Evolutionary conservation across 2,113 vertebrate genomes (phyloP).

Genomic region (Osmerus mordax): DNA sequence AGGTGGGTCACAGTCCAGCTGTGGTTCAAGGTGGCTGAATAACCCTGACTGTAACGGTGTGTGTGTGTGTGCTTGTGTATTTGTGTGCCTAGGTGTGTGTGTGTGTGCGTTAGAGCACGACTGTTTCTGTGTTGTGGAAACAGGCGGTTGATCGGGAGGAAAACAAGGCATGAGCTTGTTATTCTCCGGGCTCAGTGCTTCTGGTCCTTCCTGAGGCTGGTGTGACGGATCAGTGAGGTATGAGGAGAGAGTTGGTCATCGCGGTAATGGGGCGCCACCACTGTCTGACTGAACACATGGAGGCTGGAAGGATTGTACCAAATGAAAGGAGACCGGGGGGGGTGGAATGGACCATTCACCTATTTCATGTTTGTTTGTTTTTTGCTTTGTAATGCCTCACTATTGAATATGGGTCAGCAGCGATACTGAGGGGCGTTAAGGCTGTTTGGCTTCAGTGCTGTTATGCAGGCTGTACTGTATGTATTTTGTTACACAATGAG

Average conservation of each 20-base stretch:
- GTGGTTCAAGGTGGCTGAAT: too few relatives aligned
- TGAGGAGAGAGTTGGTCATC: too few relatives aligned
- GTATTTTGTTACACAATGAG: conserved; percentile 3
- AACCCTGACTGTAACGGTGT: too few relatives aligned
- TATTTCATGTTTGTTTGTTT: conserved; percentile 22
- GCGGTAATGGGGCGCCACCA: too few relatives aligned
- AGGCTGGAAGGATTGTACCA: conserved; percentile 46
- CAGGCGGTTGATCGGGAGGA: conserved; percentile 3
- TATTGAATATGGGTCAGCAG: neutral
- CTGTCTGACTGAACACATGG: conserved; percentile 17
- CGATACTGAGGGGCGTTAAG: conserved; percentile 23
- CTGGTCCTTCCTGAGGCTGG: too few relatives aligned
- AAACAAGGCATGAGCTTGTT: neutral
- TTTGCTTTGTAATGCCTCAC: conserved; percentile 1
- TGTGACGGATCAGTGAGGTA: too few relatives aligned
- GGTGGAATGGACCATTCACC: conserved; percentile 18
- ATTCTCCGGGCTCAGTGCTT: too few relatives aligned
- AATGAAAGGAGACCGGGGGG: conserved; percentile 12
- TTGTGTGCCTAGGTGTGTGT: too few relatives aligned
- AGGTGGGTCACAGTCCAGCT: too few relatives aligned
- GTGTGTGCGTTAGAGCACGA: neutral
- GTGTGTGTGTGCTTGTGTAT: too few relatives aligned
- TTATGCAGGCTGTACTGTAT: conserved; percentile 23
- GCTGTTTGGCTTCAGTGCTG: conserved; percentile 22
- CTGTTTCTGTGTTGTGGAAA: neutral